These are phyloP conservation scores for Tupiocoris notatus DNA, from an alignment of 2,888 invertebrate genomes.

Conservation along the genomic window DNA sequence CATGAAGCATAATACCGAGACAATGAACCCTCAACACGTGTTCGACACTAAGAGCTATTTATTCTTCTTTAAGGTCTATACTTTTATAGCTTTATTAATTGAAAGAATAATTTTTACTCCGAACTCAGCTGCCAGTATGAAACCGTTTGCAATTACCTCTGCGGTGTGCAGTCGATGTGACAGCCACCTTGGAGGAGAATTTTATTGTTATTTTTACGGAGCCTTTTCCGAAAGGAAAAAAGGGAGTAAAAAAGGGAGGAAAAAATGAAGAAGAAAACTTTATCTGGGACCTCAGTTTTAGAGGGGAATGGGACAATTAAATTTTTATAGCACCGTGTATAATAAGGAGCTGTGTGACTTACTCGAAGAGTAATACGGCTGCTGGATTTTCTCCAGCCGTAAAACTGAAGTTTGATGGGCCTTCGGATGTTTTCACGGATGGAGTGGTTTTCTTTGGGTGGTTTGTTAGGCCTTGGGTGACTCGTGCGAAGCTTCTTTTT, in stretches of 20 bases:
- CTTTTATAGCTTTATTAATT: no score
- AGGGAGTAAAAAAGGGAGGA: conserved; percentile 9
- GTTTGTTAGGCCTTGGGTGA: background rate
- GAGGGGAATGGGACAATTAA: conserved; percentile 37
- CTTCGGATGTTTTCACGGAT: conserved; percentile 37
- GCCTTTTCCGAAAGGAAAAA: conserved; percentile 31
- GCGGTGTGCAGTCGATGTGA: conserved; percentile 12
- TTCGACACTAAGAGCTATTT: no score
- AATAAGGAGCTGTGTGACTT: conserved; percentile 42
- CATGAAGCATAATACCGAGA: no score
- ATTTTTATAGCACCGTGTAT: conserved; percentile 37
- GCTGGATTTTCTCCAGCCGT: conserved; percentile 34
- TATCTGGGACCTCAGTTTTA: conserved; percentile 2
- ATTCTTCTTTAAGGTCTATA: no score
- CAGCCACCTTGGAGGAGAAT: conserved; percentile 21
- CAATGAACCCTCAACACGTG: no score
- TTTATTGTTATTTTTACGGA: conserved; percentile 31
- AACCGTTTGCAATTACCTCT: conserved; percentile 6
- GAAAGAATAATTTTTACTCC: no score
- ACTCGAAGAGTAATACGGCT: conserved; percentile 34
- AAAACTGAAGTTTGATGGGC: conserved; percentile 37
- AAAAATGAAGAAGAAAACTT: conserved; percentile 2
- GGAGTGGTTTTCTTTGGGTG: conserved; percentile 13
- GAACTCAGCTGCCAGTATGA: no score
- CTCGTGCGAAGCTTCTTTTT: background rate